Base-by-base conservation (phyloP, 2,113 vertebrate genomes). In the Condylura cristata region DNA sequence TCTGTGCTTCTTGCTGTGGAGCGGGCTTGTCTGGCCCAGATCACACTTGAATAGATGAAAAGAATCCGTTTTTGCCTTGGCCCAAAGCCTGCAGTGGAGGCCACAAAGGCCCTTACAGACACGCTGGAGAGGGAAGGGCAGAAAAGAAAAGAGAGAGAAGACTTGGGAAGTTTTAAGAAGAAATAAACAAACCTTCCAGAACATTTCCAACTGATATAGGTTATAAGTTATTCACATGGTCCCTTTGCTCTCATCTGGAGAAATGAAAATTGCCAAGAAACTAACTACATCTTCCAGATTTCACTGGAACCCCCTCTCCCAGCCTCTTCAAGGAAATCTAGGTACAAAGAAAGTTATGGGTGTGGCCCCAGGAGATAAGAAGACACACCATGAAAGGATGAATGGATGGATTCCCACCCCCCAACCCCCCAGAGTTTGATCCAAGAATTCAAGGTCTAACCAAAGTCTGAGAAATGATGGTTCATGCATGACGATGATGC, bases 41-140 rank as follows among this genome's bases (percentile, higher is more conserved):
- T 97, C 95, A 94, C 96, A 96, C 96, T 97, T 96, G 96, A 97
- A 96, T 96, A 94, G 97, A 97, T 96, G 97, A 97, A 97, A 97
- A 97, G 96, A 97, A 97, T 96, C 87, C 4, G 46, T 80, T 95
- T 72, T 86, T 76, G 65, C 95, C 86, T 97, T 97, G 96, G 96
- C 95, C 56, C 6, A 13, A 89, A 61, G 94, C 95, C 95, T 94
- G 87, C 76, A n/a, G 86, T 75, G 18, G 89, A 95, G 89, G 76
- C 91, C 95, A 97, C 95, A 97, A 96, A 97, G 84, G 87, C 86
- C 4, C 72, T 95, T 72, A 78, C 86, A 94, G 89, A 89, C 84
- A 89, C 28, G 16, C 86, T 84, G 81, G 74, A 90, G 53, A 84
- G 75, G 85, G 66, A 79, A 95, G 72, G 60, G 86, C 91, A 65